Evolutionary conservation across 1,140 invertebrate genomes (phyloP), one percentile per base, ranked within the genome.

Genomic region (Sitobion miscanthi): DNA sequence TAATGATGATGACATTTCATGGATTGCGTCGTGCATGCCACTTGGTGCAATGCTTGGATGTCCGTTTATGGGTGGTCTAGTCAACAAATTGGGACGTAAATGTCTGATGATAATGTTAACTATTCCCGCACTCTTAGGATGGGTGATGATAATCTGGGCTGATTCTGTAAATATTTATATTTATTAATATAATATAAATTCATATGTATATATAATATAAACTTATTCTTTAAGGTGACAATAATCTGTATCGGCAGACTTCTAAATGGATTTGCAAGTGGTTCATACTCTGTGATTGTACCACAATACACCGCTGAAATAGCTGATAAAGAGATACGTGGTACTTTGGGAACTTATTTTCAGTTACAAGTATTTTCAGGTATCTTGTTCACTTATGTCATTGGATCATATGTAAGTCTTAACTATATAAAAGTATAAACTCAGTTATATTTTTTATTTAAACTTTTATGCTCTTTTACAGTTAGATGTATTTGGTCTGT

Each of bases 261-360:
- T 93, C 96, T 98, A 6, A 96, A 96, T 2, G 97, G 97, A 94
- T 94, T 97, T 9, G 96, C 96, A 30, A 96, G 96, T 89, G 98
- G 98, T 85, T 96, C 97, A 3, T 97, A 97, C 94, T 97, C 97
- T 94, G 97, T 97, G 5, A 96, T 97, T 1, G 97, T 96, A 0
- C 97, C 98, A 0, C 96, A 98, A 91, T 99, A 98, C 94, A 97
- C 97, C 0, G 97, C 97, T 45, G 98, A 98, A 95, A 97, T 98
- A 62, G 96, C 97, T 0, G 97, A 98, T 94, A 97, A 96, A 93
- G 96, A 96, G 11, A 97, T 98, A 93, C 96, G 98, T 77, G 98
- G 98, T 14, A 96, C 96, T 2, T 95, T 98, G 1, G 94, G 94
- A 2, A 94, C 93, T 45, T 94, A 94, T 90, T 94, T 94, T 45